These are phyloP conservation scores for Brachycybe producta DNA, from an alignment of 2,888 invertebrate species.

Conservation along the genomic window DNA sequence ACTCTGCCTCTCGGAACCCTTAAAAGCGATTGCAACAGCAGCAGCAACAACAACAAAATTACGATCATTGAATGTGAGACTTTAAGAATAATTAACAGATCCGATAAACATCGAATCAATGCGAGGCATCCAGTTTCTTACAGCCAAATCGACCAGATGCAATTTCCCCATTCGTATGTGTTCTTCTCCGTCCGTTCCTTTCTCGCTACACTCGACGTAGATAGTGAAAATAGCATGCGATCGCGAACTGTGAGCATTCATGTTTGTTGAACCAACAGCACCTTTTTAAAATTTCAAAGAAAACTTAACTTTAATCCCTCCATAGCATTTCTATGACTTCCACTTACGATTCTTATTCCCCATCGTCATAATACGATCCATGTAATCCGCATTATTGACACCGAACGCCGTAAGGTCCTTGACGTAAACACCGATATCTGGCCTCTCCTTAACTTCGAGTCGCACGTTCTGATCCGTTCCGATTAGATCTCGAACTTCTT, in stretches of 20 bases:
- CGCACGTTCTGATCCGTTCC: conserved; percentile 71
- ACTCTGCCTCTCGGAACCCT: conserved; percentile 94
- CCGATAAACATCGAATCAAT: conserved; percentile 10
- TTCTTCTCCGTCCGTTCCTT: conserved; percentile 63
- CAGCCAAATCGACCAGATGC: conserved; percentile 93
- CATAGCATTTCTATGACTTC: background rate
- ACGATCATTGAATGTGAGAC: background rate
- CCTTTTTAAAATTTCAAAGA: conserved; percentile 34
- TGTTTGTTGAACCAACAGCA: conserved; percentile 79
- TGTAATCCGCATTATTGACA: conserved; percentile 92
- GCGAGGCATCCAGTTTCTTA: conserved; percentile 37
- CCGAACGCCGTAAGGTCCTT: conserved; percentile 94
- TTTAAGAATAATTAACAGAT: conserved; percentile 2
- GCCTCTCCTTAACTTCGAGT: conserved; percentile 85
- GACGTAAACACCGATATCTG: conserved; percentile 94
- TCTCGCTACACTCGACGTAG: conserved; percentile 87
- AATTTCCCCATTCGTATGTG: conserved; percentile 91
- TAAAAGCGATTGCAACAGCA: conserved; percentile 23
- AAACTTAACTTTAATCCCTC: conserved; percentile 23
- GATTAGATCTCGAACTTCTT: conserved; percentile 90
- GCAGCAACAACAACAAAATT: too few species aligned
- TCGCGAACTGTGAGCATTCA: conserved; percentile 92
- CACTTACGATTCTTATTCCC: conserved; percentile 84
- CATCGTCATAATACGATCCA: conserved; percentile 85
- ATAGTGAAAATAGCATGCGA: conserved; percentile 98